phyloP scores from a whole-genome alignment of 1,140 invertebrate species.

The Daktulosphaira vitifoliae region DNA sequence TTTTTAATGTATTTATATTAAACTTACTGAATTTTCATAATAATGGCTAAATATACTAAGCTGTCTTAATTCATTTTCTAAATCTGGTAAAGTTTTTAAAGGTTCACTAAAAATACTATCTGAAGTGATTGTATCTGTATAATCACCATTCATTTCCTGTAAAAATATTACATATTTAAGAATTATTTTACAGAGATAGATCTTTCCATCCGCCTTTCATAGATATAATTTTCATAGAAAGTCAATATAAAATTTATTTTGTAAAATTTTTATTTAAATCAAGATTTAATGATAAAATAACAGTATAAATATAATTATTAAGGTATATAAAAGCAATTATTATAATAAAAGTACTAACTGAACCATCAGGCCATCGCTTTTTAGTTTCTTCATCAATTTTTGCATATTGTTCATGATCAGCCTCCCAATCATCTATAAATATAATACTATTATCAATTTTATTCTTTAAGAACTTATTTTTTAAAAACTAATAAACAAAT shows the following conservation, averaged over 20 bases:
- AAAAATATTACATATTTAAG: background rate
- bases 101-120: constrained; percentile 5
- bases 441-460: too few relatives aligned
- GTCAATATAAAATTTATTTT: too few relatives aligned
- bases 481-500: background rate
- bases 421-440: constrained; percentile 27
- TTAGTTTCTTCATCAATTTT: constrained; percentile 17
- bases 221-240: too few relatives aligned
- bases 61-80: constrained; percentile 9
- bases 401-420: constrained; percentile 31
- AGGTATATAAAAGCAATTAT: background rate
- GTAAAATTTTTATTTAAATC: too few relatives aligned
- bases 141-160: constrained; percentile 7
- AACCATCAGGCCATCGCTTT: constrained; percentile 3
- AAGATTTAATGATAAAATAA: too few relatives aligned
- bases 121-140: background rate
- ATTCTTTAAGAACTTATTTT: too few relatives aligned
- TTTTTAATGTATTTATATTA: too few relatives aligned
- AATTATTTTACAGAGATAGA: too few relatives aligned
- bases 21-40: constrained; percentile 8
- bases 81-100: constrained; percentile 2
- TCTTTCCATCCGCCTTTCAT: too few relatives aligned
- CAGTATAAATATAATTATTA: too few relatives aligned
- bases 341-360: constrained; percentile 7
- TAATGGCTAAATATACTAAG: background rate